phyloP scores from a whole-genome alignment of 2,113 vertebrate genomes.

The Morone chrysops region DNA sequence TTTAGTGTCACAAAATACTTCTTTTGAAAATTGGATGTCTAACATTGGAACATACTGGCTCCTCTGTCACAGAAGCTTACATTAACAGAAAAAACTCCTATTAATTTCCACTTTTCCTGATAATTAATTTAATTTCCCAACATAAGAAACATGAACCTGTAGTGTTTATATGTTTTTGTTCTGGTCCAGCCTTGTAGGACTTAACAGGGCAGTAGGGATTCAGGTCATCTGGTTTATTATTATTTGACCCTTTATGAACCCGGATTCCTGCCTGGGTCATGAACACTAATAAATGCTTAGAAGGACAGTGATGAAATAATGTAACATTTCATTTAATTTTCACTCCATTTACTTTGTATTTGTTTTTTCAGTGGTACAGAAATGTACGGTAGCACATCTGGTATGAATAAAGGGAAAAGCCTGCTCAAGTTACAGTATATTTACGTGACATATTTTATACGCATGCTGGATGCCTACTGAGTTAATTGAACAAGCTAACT shows the following conservation, averaged over 20 bases:
- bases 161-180: not conserved
- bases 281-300: not conserved
- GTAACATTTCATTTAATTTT: not conserved
- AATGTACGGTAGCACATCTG: too few species aligned
- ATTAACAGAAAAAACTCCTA: not conserved
- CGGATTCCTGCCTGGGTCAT: not conserved
- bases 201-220: slow-evolving; percentile 27
- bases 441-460: not conserved
- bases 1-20: not conserved
- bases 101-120: not conserved
- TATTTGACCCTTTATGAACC: not conserved
- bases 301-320: not conserved
- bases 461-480: not conserved
- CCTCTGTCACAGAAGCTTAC: not conserved
- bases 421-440: too few species aligned
- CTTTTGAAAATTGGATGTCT: not conserved
- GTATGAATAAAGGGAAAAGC: too few species aligned
- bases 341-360: not conserved
- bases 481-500: slow-evolving; percentile 33
- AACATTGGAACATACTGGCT: not conserved
- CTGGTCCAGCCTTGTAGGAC: not conserved
- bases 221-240: slow-evolving; percentile 5
- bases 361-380: not conserved
- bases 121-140: not conserved
- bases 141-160: slow-evolving; percentile 8